phyloP scores from a whole-genome alignment of 2,888 invertebrate genomes.

The Pasiphila rectangulata region DNA sequence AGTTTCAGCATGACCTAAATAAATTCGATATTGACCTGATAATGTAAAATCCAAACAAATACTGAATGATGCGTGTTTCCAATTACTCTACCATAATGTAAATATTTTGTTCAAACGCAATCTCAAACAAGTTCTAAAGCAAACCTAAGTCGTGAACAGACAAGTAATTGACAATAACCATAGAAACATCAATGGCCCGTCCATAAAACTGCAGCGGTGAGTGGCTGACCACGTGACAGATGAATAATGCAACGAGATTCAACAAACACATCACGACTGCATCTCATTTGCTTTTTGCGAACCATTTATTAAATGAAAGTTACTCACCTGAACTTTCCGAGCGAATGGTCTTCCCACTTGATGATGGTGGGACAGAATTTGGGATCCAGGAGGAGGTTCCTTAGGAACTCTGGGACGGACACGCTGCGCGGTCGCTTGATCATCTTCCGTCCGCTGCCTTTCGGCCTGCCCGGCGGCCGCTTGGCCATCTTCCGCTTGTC shows the following conservation, averaged over 20 bases:
- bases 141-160: conserved; percentile 23
- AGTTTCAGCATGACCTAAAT: too few relatives aligned
- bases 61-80: background rate
- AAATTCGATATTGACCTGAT: too few relatives aligned
- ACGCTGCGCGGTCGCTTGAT: conserved; percentile 73
- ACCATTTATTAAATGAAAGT: background rate
- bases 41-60: background rate
- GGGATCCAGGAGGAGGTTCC: conserved; percentile 88
- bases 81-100: background rate
- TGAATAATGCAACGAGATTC: conserved; percentile 55
- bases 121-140: background rate
- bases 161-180: conserved; percentile 43
- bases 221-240: conserved; percentile 63
- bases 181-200: conserved; percentile 42
- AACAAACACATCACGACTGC: conserved; percentile 49
- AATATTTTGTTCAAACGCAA: conserved; percentile 3
- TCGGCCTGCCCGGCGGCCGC: conserved; percentile 79
- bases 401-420: conserved; percentile 91
- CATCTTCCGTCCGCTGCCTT: conserved; percentile 70
- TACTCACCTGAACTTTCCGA: conserved; percentile 87
- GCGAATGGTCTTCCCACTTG: conserved; percentile 92
- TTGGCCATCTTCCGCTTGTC: conserved; percentile 71
- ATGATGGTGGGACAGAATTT: conserved; percentile 90
- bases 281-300: conserved; percentile 11
- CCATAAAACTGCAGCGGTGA: conserved; percentile 54